phyloP scores from a whole-genome alignment of 2,888 invertebrate genomes.

The Ectobius pallidus region DNA sequence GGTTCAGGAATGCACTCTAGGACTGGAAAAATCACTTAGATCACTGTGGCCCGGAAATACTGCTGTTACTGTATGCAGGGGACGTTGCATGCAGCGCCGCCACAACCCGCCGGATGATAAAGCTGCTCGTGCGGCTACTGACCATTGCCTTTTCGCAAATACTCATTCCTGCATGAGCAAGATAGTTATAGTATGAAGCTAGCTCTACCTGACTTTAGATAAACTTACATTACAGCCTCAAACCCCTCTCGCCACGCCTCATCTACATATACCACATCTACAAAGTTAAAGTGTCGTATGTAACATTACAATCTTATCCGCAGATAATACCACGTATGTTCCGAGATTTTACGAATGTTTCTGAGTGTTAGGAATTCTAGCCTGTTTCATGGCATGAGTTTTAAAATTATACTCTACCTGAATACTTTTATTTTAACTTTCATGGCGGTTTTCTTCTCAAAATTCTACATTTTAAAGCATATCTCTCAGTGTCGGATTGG shows the following conservation, averaged over 20 bases:
- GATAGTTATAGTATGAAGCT: not conserved
- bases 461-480: no score
- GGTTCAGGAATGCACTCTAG: no score
- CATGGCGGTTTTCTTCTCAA: no score
- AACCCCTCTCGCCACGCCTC: not conserved
- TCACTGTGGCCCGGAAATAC: not conserved
- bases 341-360: no score
- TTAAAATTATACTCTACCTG: no score
- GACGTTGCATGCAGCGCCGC: not conserved
- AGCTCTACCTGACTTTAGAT: not conserved
- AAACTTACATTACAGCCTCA: not conserved
- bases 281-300: not conserved
- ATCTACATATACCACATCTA: not conserved
- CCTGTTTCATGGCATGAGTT: no score
- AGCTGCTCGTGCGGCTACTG: not conserved
- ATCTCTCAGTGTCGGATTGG: no score
- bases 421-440: no score
- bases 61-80: constrained; percentile 7
- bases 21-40: no score
- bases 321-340: no score
- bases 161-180: constrained; percentile 1
- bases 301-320: no score
- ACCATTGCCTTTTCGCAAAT: constrained; percentile 14
- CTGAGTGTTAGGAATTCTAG: no score
- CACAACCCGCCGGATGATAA: not conserved